Percentiles rank a stretch among this genome's conserved stretches.
phyloP scores from a whole-genome alignment of 2,888 invertebrate species.

The Brachylomia viminalis region DNA sequence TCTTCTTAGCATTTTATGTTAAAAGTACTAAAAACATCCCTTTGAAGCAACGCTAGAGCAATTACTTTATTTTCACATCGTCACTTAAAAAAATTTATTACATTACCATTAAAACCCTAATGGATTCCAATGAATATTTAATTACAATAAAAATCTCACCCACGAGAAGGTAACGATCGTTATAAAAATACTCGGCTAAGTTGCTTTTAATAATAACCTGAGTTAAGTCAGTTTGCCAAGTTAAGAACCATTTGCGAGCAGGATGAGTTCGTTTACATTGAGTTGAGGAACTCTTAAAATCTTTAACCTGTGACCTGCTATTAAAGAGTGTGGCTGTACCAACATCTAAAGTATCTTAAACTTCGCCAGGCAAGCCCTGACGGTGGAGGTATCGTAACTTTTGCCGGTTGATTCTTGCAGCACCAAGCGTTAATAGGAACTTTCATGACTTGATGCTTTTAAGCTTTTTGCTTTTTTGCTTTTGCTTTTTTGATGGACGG shows the following conservation, averaged over 20 bases:
- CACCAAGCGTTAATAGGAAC: background rate
- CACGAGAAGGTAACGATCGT: slow-evolving; percentile 50
- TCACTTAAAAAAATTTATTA: slow-evolving; percentile 50
- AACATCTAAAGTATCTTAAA: background rate
- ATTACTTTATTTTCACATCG: slow-evolving; percentile 55
- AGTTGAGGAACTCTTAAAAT: slow-evolving; percentile 46
- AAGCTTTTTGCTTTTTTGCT: no score
- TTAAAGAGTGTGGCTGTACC: background rate
- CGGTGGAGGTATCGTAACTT: background rate
- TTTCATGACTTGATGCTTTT: no score
- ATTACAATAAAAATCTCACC: slow-evolving; percentile 56
- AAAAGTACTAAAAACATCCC: slow-evolving; percentile 21
- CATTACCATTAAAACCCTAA: slow-evolving; percentile 58
- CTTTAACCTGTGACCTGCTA: slow-evolving; percentile 37
- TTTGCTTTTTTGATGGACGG: no score
- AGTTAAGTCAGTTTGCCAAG: slow-evolving; percentile 56
- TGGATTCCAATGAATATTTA: slow-evolving; percentile 59
- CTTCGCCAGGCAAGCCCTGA: background rate
- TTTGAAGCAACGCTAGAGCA: slow-evolving; percentile 34
- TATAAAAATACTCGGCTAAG: slow-evolving; percentile 52
- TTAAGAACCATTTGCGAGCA: slow-evolving; percentile 61
- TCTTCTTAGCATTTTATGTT: slow-evolving; percentile 16
- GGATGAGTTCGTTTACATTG: slow-evolving; percentile 55
- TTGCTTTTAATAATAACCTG: slow-evolving; percentile 60
- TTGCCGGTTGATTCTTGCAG: background rate